A percentile compares a stretch with the other conserved stretches of the same genome.
Evolutionary conservation across 2,113 vertebrate species (phyloP).

Genomic region (Desmodus rotundus): DNA sequence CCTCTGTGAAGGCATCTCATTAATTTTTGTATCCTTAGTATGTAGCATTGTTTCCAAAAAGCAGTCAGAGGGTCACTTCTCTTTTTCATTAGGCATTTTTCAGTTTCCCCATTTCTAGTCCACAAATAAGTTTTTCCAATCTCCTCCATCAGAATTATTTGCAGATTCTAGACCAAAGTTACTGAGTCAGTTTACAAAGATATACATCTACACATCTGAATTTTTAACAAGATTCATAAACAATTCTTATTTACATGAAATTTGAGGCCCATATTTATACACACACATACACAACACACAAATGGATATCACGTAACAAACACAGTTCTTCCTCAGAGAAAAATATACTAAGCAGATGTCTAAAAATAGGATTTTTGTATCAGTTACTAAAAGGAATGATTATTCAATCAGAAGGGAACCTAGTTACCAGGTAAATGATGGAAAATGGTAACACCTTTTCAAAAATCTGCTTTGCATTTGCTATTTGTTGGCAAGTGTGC

Average conservation of each 20-base stretch:
- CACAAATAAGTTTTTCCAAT: not conserved
- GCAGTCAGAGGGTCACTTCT: not conserved
- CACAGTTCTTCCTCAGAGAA: not conserved
- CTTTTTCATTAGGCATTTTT: slow-evolving; percentile 14
- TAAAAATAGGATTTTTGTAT: not conserved
- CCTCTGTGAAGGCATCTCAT: not conserved
- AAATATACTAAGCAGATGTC: not conserved
- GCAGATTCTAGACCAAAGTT: not conserved
- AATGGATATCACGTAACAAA: not conserved
- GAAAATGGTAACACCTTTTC: not conserved
- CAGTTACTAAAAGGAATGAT: not conserved
- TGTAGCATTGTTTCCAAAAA: not conserved
- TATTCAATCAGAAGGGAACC: not conserved
- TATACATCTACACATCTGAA: not conserved
- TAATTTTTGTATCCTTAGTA: not conserved
- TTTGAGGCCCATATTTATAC: not conserved
- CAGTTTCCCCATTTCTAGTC: not conserved
- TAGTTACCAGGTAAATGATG: not conserved
- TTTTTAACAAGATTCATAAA: not conserved
- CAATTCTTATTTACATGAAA: not conserved
- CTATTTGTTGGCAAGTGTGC: not conserved
- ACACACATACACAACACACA: not conserved
- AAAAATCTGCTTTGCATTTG: slow-evolving; percentile 23
- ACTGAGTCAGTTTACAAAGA: not conserved
- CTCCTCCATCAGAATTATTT: not conserved